Evolutionary conservation across 2,888 invertebrate species (phyloP).

Genomic region (Cerastis leucographa): DNA sequence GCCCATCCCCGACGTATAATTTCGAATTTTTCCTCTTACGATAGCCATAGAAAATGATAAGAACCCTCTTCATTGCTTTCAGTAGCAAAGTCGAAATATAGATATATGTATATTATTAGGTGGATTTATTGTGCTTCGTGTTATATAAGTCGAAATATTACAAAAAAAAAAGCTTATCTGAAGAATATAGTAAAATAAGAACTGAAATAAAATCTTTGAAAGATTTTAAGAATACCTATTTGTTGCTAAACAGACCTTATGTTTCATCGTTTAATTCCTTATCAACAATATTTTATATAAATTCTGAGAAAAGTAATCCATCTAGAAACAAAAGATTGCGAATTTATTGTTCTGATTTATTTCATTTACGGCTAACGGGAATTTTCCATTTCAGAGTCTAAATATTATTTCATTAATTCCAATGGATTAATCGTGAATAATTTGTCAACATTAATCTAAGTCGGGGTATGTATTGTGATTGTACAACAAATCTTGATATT

Average conservation of each 20-base stretch:
- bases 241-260: not conserved
- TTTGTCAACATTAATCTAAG: constrained; percentile 50
- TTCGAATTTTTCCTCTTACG: constrained; percentile 6
- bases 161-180: too few relatives aligned
- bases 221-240: not conserved
- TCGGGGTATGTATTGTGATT: constrained; percentile 33
- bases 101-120: not conserved
- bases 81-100: not conserved
- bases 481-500: constrained; percentile 20
- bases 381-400: constrained; percentile 39
- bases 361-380: constrained; percentile 20
- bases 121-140: not conserved
- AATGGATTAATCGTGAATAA: constrained; percentile 47
- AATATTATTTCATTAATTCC: constrained; percentile 42
- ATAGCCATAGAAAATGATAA: constrained; percentile 22
- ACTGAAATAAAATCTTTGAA: not conserved
- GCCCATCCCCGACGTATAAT: constrained; percentile 36
- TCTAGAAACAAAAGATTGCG: constrained; percentile 42
- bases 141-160: not conserved
- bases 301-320: constrained; percentile 23
- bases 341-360: constrained; percentile 35
- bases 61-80: constrained; percentile 5
- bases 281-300: constrained; percentile 19
- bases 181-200: not conserved
- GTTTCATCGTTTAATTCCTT: constrained; percentile 5